A percentile compares a stretch with the other conserved stretches of the same genome.
These are phyloP conservation scores for Lysiphlebus fabarum DNA, from an alignment of 1,140 invertebrate genomes.

Conservation along the genomic window DNA sequence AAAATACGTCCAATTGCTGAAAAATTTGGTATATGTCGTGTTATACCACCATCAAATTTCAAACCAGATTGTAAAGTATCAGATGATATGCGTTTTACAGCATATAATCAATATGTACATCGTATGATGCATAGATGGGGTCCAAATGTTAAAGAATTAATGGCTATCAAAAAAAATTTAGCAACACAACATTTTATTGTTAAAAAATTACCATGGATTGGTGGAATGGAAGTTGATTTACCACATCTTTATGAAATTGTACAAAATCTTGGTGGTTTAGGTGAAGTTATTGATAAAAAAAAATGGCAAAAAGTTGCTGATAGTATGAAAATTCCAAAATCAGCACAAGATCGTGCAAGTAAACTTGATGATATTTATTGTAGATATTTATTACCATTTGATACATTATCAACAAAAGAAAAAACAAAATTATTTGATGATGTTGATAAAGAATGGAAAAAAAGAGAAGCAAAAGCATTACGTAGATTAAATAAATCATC, in stretches of 20 bases:
- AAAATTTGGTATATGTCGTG: slow-evolving; percentile 82
- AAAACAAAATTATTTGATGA: slow-evolving; percentile 68
- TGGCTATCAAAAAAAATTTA: slow-evolving; percentile 82
- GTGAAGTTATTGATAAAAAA: slow-evolving; percentile 87
- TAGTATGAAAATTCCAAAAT: slow-evolving; percentile 79
- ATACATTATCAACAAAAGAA: slow-evolving; percentile 76
- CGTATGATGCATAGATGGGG: slow-evolving; percentile 89
- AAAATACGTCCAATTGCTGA: slow-evolving; percentile 76
- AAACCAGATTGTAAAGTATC: slow-evolving; percentile 85
- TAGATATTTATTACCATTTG: slow-evolving; percentile 89
- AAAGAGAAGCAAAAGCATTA: slow-evolving; percentile 58
- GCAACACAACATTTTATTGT: slow-evolving; percentile 74
- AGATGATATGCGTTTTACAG: slow-evolving; percentile 83
- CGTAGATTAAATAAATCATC: slow-evolving; percentile 52
- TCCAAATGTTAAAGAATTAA: slow-evolving; percentile 80
- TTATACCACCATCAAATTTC: slow-evolving; percentile 83
- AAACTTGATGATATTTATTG: slow-evolving; percentile 91
- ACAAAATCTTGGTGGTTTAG: slow-evolving; percentile 80
- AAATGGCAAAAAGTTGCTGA: slow-evolving; percentile 88
- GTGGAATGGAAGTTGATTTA: slow-evolving; percentile 86
- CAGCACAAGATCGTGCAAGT: slow-evolving; percentile 76
- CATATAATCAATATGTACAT: slow-evolving; percentile 88
- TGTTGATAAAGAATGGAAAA: slow-evolving; percentile 75
- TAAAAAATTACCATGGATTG: slow-evolving; percentile 75
- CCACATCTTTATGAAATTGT: slow-evolving; percentile 83